phyloP scores from a whole-genome alignment of 1,140 invertebrate species.

The Zelostemma sp. region DNA sequence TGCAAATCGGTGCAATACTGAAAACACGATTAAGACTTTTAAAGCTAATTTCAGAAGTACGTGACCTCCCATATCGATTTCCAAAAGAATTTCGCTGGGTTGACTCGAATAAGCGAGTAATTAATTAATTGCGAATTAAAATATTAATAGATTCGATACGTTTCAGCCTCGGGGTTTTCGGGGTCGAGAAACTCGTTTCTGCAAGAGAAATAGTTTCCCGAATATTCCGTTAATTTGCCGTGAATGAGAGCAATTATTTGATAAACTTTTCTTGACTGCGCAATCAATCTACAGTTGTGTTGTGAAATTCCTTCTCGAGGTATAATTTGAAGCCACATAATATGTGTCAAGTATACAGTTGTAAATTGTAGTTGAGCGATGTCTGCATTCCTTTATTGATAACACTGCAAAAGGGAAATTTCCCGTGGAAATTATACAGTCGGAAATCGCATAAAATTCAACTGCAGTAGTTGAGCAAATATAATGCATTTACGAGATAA shows the following conservation, averaged over 20 bases:
- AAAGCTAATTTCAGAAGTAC: no score
- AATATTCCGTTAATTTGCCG: background rate
- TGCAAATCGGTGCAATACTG: no score
- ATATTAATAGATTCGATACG: no score
- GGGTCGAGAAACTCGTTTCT: no score
- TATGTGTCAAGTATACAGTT: constrained; percentile 33
- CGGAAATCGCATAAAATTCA: constrained; percentile 37
- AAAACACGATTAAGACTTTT: no score
- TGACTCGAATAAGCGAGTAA: no score
- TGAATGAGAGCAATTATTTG: background rate
- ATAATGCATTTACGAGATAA: constrained; percentile 38
- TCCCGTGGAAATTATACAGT: constrained; percentile 45
- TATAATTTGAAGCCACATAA: constrained; percentile 35
- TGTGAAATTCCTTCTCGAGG: constrained; percentile 15
- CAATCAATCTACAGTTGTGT: background rate
- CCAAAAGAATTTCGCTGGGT: no score
- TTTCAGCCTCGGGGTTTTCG: no score
- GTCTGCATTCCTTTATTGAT: constrained; percentile 46
- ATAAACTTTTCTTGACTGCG: background rate
- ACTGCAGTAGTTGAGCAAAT: constrained; percentile 22
- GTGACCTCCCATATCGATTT: no score
- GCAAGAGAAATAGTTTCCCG: background rate
- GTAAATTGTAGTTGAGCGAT: constrained; percentile 39
- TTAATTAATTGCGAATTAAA: no score
- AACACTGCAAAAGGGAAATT: constrained; percentile 46